Percentiles rank a stretch among this genome's conserved stretches.
Evolutionary conservation across 1,140 invertebrate species (phyloP).

Genomic region (Cyclina sinensis): DNA sequence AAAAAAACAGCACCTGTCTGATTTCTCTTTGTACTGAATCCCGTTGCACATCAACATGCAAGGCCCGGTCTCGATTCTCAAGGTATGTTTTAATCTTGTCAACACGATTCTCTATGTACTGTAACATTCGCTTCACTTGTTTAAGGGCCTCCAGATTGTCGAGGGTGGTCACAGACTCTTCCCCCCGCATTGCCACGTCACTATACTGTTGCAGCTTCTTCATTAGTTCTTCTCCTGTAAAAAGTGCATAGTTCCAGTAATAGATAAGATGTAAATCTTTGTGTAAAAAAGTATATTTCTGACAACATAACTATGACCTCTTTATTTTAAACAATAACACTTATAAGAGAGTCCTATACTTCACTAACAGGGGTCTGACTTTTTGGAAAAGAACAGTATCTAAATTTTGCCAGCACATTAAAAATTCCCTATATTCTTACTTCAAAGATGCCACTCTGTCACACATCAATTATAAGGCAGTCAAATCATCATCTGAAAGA

Average conservation of each 20-base stretch:
- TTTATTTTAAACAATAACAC: too few relatives aligned
- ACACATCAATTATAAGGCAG: too few relatives aligned
- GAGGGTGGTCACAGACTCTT: slow-evolving; percentile 81
- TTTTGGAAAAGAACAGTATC: too few relatives aligned
- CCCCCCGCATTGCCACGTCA: slow-evolving; percentile 76
- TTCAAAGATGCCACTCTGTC: too few relatives aligned
- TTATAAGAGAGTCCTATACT: too few relatives aligned
- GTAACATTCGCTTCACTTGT: slow-evolving; percentile 84
- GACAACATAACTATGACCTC: too few relatives aligned
- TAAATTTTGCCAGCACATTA: too few relatives aligned
- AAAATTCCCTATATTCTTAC: too few relatives aligned
- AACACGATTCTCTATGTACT: slow-evolving; percentile 83
- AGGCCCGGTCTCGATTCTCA: slow-evolving; percentile 88
- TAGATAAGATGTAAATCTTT: too few relatives aligned
- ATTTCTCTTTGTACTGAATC: slow-evolving; percentile 81
- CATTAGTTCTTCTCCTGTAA: slow-evolving; percentile 84
- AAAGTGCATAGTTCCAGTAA: neutral
- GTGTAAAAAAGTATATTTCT: too few relatives aligned
- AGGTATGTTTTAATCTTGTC: slow-evolving; percentile 81
- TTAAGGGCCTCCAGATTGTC: slow-evolving; percentile 85
- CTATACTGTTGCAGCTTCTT: slow-evolving; percentile 81
- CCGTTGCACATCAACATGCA: slow-evolving; percentile 87
- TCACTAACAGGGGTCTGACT: too few relatives aligned
- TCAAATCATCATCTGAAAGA: too few relatives aligned
- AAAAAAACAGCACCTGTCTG: slow-evolving; percentile 74